Evolutionary conservation across 2,888 invertebrate species (phyloP).

Genomic region (Sepioteuthis lessoniana): DNA sequence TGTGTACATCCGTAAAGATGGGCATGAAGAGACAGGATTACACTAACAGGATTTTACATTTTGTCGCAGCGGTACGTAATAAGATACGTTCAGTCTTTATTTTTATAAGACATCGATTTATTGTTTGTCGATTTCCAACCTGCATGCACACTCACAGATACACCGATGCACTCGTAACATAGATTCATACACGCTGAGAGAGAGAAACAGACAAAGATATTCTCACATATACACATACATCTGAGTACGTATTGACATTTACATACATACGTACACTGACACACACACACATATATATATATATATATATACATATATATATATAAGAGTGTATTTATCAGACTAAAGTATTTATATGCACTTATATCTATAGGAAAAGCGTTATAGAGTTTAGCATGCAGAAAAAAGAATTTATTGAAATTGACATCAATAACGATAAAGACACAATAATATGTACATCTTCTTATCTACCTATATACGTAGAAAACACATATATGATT

Average conservation of each 20-base stretch:
- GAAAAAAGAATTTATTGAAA: too few relatives aligned
- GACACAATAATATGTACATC: too few relatives aligned
- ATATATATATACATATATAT: background rate
- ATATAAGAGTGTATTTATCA: background rate
- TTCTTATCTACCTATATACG: too few relatives aligned
- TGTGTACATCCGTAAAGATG: constrained; percentile 6
- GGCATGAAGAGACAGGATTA: background rate
- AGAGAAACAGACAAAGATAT: too few relatives aligned
- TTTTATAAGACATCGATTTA: background rate
- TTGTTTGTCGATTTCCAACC: background rate
- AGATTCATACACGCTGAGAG: background rate
- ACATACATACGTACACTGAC: background rate
- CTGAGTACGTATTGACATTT: background rate
- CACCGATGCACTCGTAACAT: background rate
- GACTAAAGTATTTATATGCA: background rate
- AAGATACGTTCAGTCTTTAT: background rate
- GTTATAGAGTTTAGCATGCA: too few relatives aligned
- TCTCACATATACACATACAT: background rate
- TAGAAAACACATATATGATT: too few relatives aligned
- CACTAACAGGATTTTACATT: background rate
- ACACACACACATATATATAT: background rate
- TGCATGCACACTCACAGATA: background rate
- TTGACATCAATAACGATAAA: too few relatives aligned
- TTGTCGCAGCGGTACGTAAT: background rate
- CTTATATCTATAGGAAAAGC: background rate